Conservation (phyloP, 1,140 invertebrate species). For the Drosophila insularis region DNA sequence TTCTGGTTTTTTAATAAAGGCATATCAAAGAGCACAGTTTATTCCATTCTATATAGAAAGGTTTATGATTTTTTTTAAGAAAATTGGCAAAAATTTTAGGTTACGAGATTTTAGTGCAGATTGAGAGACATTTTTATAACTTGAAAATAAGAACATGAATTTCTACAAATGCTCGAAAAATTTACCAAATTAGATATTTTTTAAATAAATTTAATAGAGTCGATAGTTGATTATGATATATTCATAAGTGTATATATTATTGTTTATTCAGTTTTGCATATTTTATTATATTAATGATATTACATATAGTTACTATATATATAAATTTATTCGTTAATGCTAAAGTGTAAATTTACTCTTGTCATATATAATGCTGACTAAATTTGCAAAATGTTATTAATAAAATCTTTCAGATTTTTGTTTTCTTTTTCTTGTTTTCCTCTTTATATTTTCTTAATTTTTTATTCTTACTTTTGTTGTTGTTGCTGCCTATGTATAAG, state of each 20-base stretch:
- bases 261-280: slow-evolving; percentile 40
- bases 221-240: neutral
- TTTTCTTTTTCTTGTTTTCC: slow-evolving; percentile 30
- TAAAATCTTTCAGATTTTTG: slow-evolving; percentile 75
- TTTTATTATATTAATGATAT: slow-evolving; percentile 33
- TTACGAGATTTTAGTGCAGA: too few relatives aligned
- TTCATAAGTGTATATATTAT: slow-evolving; percentile 25
- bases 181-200: too few relatives aligned
- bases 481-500: slow-evolving; percentile 25
- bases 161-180: too few relatives aligned
- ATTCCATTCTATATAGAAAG: too few relatives aligned
- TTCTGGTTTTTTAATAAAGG: too few relatives aligned
- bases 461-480: neutral
- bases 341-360: slow-evolving; percentile 50
- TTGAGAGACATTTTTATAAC: too few relatives aligned
- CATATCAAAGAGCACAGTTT: too few relatives aligned
- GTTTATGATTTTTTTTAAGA: too few relatives aligned
- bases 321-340: slow-evolving; percentile 37
- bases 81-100: too few relatives aligned
- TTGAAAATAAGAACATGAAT: too few relatives aligned
- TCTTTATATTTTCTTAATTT: neutral
- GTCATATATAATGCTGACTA: slow-evolving; percentile 63
- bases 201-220: neutral
- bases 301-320: slow-evolving; percentile 36
- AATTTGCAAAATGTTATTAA: slow-evolving; percentile 42